Conservation (phyloP, 1,140 invertebrate species). For the Ceratina japonica region DNA sequence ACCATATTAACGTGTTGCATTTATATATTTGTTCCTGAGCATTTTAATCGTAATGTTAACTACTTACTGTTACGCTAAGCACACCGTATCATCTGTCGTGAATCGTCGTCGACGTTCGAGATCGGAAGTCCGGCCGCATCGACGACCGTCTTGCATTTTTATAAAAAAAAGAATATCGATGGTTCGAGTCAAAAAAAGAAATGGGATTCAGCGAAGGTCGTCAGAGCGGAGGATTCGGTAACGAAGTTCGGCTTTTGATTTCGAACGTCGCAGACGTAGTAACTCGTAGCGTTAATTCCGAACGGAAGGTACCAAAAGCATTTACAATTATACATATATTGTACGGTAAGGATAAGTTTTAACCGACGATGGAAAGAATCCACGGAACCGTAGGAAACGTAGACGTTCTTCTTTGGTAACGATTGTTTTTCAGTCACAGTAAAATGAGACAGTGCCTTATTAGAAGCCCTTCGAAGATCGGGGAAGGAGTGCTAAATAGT, state of each 20-base stretch:
- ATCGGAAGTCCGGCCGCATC: not conserved
- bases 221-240: not conserved
- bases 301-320: slow-evolving; percentile 60
- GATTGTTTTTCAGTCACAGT: slow-evolving; percentile 58
- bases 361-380: slow-evolving; percentile 45
- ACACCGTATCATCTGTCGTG: slow-evolving; percentile 38
- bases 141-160: not conserved
- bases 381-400: slow-evolving; percentile 42
- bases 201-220: not conserved
- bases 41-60: slow-evolving; percentile 60
- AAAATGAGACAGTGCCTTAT: slow-evolving; percentile 69
- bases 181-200: not conserved
- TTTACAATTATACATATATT: slow-evolving; percentile 52
- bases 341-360: slow-evolving; percentile 44
- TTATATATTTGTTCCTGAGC: slow-evolving; percentile 63
- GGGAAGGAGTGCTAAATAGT: slow-evolving; percentile 62
- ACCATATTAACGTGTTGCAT: slow-evolving; percentile 54
- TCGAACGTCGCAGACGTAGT: slow-evolving; percentile 26
- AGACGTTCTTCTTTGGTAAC: slow-evolving; percentile 46
- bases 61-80: slow-evolving; percentile 39
- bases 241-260: slow-evolving; percentile 1
- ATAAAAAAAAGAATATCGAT: not conserved
- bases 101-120: not conserved
- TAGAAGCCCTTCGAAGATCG: slow-evolving; percentile 62
- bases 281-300: slow-evolving; percentile 39